Base-by-base conservation (phyloP, 1,140 invertebrate genomes). In the Calliopsis andreniformis region DNA sequence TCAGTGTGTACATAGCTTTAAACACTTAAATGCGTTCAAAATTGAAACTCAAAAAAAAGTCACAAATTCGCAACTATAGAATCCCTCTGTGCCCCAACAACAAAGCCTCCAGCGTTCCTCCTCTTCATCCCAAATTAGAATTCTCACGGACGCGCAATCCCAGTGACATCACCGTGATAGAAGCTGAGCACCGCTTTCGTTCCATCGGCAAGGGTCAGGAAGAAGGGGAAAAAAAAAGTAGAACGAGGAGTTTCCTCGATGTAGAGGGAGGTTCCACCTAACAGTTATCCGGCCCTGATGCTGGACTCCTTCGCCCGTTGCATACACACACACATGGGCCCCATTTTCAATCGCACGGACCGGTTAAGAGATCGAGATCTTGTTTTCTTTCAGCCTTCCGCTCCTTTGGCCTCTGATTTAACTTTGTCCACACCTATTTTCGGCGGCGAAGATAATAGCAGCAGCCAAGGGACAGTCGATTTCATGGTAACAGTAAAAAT, bases 221-320 rank as follows among this genome's bases (percentile, higher is more conserved):
- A 39, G 18, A 12, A 25, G 35, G 63, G 14, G n/a, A 18, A 8
- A 43, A 75, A 72, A 75, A 66, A 82, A 83, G 80, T 82, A 82
- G 80, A 82, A 79, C 69, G 79, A 73, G 63, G 72, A 80, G 81
- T 82, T 83, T 78, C 69, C 80, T 83, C 51, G 47, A 55, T 35
- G 51, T 63, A 32, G 78, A 61, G 53, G 35, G 39, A 64, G 66
- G 72, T 61, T 73, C 47, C 39, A 55, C 8, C 80, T 49, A 83
- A 82, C 69, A 82, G 81, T 83, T 83, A 82, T 32, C 39, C 68
- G 79, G 62, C 45, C 58, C 80, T 82, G 76, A 83, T 82, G 79
- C 63, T 82, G 62, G 49, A 35, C 77, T 53, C n/a, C 53, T 78
- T 81, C 73, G 68, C 73, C 66, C 63, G 39, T 23, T 39, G 53